Base-by-base conservation (phyloP, 2,888 invertebrate species). In the Ennomos erosarius region DNA sequence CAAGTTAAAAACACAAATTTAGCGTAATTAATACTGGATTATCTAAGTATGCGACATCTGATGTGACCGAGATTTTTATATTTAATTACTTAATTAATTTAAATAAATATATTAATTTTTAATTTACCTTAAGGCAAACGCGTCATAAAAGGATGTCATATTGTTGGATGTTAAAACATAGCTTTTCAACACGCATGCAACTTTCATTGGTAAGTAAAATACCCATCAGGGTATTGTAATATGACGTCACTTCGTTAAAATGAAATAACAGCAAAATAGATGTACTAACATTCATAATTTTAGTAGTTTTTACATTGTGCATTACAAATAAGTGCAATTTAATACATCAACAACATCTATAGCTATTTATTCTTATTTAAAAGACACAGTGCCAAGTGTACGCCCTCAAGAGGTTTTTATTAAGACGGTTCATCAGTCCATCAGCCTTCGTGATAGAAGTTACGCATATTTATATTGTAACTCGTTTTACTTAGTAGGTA, bases 281-380 rank as follows among this genome's bases (percentile, higher is more conserved):
- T 11, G 36, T 43, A 54, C 26, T 13, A 48, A 45, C 12, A 51
- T 51, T 48, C 10, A 48, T 16, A 12, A 50, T 16, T 13, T n/a
- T 37, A 13, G 10, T 11, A 38, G 33, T 57, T 9, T 6, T 35
- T 45, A 50, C 65, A 65, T 67, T 70, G 78, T 79, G 79, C 79
- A 73, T 73, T 69, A 77, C 74, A 79, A 79, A 78, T 69, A 79
- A 65, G 79, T 79, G 78, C 74, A 59, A 49, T 70, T 54, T 54
- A 66, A 65, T 70, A 67, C 61, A 65, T 57, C 45, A 65, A 64
- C 56, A 55, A 58, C 35, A 60, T 59, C 16, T 37, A 46, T 45
- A 45, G 9, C 3, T 13, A 35, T 49, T 37, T 13, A 37, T 44
- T 8, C 11, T 13, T 49, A 45, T 16, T 10, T 36, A 50, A 9